These are phyloP conservation scores for Atrichornis clamosus DNA, from an alignment of 2,113 vertebrate species.

Conservation along the genomic window DNA sequence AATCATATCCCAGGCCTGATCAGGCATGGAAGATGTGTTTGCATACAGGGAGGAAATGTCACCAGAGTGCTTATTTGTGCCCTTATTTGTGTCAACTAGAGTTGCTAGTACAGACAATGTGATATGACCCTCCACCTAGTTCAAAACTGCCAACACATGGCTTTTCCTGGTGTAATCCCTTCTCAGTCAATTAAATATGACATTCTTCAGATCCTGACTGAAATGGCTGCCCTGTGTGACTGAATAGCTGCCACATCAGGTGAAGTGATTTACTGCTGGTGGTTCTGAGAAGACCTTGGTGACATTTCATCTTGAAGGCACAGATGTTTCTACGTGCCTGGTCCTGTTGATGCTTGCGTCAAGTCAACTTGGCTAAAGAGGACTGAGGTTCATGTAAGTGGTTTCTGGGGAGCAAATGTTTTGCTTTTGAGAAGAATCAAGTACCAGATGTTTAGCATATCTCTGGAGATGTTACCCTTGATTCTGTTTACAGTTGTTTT, in stretches of 20 bases:
- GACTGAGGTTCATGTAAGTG: neutral
- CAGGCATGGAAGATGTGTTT: neutral
- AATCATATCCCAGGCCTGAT: rapidly evolving
- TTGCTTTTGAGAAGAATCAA: neutral
- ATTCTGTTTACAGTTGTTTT: neutral
- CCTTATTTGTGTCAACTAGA: neutral
- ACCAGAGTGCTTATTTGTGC: neutral
- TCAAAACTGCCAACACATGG: neutral
- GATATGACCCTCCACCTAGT: neutral
- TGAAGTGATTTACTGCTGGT: neutral
- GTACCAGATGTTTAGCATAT: neutral
- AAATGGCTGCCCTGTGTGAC: neutral
- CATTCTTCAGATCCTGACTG: neutral
- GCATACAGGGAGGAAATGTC: neutral
- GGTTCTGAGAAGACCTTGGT: neutral
- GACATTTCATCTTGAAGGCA: neutral
- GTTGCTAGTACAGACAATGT: neutral
- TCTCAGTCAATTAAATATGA: neutral
- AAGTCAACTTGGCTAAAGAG: neutral
- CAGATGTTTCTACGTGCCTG: neutral
- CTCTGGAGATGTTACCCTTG: neutral
- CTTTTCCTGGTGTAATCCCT: neutral
- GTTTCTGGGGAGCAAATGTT: neutral
- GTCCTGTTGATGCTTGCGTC: neutral
- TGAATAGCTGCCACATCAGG: neutral